Evolutionary conservation across 2,113 vertebrate genomes (phyloP).

Genomic region (Panthera leo): DNA sequence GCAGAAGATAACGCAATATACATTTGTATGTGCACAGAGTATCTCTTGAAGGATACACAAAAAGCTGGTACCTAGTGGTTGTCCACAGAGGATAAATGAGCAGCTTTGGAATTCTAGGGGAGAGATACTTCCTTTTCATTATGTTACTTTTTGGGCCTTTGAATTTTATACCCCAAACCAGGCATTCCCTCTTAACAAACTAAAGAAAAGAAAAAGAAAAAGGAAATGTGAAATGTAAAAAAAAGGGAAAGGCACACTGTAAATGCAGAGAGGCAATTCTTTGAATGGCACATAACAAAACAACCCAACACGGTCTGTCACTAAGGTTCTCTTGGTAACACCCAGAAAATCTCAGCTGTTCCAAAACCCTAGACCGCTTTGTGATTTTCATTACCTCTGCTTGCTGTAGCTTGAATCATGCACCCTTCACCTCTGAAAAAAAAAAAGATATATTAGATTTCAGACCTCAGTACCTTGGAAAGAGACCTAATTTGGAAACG

Average conservation of each 20-base stretch:
- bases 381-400: neutral
- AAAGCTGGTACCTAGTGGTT: neutral
- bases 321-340: neutral
- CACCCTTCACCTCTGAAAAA: fast-evolving
- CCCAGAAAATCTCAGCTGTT: neutral
- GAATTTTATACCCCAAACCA: neutral
- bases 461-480: neutral
- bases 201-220: neutral
- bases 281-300: neutral
- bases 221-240: neutral
- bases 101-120: neutral
- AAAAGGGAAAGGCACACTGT: too few species aligned
- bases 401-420: neutral
- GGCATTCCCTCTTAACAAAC: neutral
- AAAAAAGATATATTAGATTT: neutral
- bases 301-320: neutral
- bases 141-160: neutral
- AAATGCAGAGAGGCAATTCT: neutral
- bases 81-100: neutral
- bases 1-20: neutral
- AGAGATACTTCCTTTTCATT: neutral
- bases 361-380: neutral
- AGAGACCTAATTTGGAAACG: neutral
- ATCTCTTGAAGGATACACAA: neutral
- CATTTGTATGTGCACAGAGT: neutral